phyloP scores from a whole-genome alignment of 2,113 vertebrate genomes.

The Procavia capensis region DNA sequence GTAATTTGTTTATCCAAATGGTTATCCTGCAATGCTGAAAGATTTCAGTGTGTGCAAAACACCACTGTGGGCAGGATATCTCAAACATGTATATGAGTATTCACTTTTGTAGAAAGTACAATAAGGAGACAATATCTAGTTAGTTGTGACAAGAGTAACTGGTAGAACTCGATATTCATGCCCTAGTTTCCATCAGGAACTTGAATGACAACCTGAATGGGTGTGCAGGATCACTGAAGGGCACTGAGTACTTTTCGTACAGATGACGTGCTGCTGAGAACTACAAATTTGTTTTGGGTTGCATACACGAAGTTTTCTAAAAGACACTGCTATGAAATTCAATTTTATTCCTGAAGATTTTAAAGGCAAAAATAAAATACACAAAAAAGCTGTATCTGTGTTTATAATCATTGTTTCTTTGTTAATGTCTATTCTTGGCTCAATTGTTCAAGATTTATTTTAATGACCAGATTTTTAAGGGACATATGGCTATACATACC shows the following conservation, averaged over 20 bases:
- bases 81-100: background rate
- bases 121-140: slow-evolving; percentile 38
- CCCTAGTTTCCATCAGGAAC: background rate
- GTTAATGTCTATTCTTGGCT: background rate
- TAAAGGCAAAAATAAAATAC: background rate
- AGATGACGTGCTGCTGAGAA: background rate
- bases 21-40: background rate
- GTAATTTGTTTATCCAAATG: background rate
- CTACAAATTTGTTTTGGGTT: background rate
- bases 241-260: background rate
- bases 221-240: background rate
- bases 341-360: background rate
- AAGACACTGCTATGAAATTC: background rate
- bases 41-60: background rate
- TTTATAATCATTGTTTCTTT: background rate
- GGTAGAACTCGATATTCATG: background rate
- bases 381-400: background rate
- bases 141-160: slow-evolving; percentile 17
- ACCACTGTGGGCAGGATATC: background rate
- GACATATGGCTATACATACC: background rate
- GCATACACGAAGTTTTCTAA: background rate
- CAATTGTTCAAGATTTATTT: background rate
- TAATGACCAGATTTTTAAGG: background rate
- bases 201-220: background rate
- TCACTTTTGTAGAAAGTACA: background rate